These are phyloP conservation scores for Orycteropus afer DNA, from an alignment of 2,113 vertebrate genomes.

Conservation along the genomic window DNA sequence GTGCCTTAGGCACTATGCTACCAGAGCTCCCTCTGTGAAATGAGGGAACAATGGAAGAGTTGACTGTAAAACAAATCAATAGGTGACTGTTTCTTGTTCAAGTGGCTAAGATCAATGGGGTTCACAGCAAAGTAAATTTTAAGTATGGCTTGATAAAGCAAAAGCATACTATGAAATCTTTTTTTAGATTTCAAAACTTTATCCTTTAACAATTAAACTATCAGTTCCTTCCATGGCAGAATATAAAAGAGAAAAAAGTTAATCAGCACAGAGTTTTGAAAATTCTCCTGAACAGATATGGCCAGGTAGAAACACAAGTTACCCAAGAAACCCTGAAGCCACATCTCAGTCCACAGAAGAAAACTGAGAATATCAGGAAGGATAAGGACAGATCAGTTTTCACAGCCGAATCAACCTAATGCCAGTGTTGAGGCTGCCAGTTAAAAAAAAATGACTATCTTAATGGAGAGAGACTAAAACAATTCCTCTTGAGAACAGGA, in stretches of 20 bases:
- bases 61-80: not conserved
- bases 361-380: not conserved
- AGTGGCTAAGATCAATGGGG: not conserved
- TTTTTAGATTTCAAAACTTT: not conserved
- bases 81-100: not conserved
- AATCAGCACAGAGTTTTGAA: not conserved
- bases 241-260: not conserved
- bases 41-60: not conserved
- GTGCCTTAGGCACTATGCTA: too few species aligned
- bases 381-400: not conserved
- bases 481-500: too few species aligned
- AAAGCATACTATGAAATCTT: not conserved
- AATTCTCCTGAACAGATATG: not conserved
- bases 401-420: not conserved
- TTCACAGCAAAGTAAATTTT: not conserved
- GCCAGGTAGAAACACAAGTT: not conserved
- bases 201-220: not conserved
- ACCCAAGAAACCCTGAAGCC: not conserved
- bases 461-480: too few species aligned
- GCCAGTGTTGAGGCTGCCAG: not conserved
- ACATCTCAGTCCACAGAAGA: not conserved
- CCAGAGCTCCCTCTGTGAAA: not conserved
- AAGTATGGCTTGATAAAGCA: not conserved
- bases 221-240: not conserved
- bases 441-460: too few species aligned